Base-by-base conservation (phyloP, 2,113 vertebrate species). In the Syrmaticus mikado region DNA sequence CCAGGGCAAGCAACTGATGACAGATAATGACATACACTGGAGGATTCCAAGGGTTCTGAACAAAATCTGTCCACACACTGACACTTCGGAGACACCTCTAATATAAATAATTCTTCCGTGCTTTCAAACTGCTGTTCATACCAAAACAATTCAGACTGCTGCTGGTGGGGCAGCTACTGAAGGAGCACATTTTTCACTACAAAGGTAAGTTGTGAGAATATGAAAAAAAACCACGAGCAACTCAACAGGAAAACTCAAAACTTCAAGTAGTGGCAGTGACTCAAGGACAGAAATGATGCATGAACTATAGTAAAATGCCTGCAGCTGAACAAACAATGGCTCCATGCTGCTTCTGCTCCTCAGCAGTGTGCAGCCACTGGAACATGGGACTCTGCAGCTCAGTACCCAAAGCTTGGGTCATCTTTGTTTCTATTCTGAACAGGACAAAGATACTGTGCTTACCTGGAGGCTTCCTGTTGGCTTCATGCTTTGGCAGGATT, bases 1-100 rank as follows among this genome's bases (percentile, higher is more conserved):
- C 60, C 22, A 64, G 16, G 38, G 30, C 45, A 55, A 67, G 72
- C 24, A 85, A 34, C 27, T 27, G 72, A 40, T 57, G 60, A 77
- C 60, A 85, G 60, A 41, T 46, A 17, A 55, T 68, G 64, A 41
- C 22, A 79, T 1, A 67, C 36, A 32, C 45, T 61, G 45, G 67
- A 81, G 30, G 80, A 71, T 83, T 7, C 9, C 24, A 74, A 82
- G 36, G 30, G 30, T n/a, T 81, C n/a, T 75, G 68, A 71, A 78
- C 18, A 72, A 62, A 94, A 81, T 66, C 14, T 38, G 19, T 62
- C 55, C 36, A 8, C 25, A 36, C 11, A 12, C 32, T 21, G 62
- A 73, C 1, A 5, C 0, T 1, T 19, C n/a, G 40, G 66, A 70
- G 50, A 60, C 0, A 1, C 19, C 0, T 2, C 38, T 34, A 60